Evolutionary conservation across 2,113 vertebrate species (phyloP).

Genomic region (Stigmatopora argus): DNA sequence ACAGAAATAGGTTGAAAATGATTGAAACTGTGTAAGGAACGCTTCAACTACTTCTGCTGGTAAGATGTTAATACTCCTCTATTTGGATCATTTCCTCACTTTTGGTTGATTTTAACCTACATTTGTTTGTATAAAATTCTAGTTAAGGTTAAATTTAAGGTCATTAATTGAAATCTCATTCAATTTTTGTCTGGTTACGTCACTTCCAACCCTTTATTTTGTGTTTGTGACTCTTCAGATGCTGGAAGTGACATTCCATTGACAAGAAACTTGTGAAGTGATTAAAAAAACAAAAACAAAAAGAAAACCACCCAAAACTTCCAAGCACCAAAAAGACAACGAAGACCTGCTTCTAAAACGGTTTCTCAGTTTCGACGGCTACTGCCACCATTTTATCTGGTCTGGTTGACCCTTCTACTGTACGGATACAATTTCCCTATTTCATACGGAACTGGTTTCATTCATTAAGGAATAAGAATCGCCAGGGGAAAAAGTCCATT

Average conservation of each 20-base stretch:
- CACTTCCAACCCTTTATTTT: too few relatives aligned
- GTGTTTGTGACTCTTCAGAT: not conserved
- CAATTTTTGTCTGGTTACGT: not conserved
- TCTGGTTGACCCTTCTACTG: constrained; percentile 26
- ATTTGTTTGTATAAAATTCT: too few relatives aligned
- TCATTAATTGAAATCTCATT: not conserved
- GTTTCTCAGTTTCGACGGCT: constrained; percentile 1
- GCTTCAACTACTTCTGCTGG: constrained; percentile 37
- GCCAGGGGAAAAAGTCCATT: not conserved
- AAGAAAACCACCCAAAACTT: not conserved
- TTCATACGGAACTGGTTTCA: constrained; percentile 48
- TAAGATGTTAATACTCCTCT: constrained; percentile 34
- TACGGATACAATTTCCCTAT: constrained; percentile 48
- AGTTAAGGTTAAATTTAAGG: not conserved
- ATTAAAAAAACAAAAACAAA: constrained; percentile 25
- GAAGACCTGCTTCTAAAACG: constrained; percentile 13
- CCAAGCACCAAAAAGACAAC: too few relatives aligned
- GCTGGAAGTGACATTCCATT: not conserved
- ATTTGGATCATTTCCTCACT: not conserved
- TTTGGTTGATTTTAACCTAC: not conserved
- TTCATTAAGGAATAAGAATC: not conserved
- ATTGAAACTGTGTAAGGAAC: constrained; percentile 58
- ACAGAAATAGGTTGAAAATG: constrained; percentile 64
- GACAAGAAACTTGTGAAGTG: not conserved
- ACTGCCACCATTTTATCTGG: constrained; percentile 9